phyloP scores from a whole-genome alignment of 2,113 vertebrate genomes.

The Pogonocichla stellata region DNA sequence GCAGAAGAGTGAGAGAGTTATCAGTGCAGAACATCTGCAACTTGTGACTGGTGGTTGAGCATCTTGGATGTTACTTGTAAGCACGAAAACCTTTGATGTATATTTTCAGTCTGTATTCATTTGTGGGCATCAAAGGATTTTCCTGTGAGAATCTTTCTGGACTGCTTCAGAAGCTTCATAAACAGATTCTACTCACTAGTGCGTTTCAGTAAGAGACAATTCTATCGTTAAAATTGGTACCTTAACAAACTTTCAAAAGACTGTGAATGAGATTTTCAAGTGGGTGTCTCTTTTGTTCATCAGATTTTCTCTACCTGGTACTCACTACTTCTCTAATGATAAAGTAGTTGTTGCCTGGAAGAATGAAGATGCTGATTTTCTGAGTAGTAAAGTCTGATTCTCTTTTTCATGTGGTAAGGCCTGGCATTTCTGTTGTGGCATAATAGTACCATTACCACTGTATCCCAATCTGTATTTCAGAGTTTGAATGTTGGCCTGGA shows the following conservation, averaged over 20 bases:
- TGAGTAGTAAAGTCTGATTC: not conserved
- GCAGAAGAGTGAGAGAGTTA: not conserved
- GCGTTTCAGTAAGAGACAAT: not conserved
- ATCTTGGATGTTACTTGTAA: not conserved
- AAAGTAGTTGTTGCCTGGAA: not conserved
- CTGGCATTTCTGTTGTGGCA: not conserved
- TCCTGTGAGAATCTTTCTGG: not conserved
- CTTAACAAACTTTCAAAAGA: not conserved
- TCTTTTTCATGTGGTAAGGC: not conserved
- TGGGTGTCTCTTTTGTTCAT: not conserved
- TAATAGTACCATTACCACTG: not conserved
- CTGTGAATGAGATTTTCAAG: not conserved
- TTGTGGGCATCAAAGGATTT: not conserved
- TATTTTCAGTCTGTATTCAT: not conserved
- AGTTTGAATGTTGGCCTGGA: not conserved
- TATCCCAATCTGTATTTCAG: not conserved
- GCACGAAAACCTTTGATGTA: not conserved
- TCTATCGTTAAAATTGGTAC: rapidly evolving
- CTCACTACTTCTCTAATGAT: not conserved
- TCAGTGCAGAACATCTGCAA: not conserved
- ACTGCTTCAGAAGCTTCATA: not conserved
- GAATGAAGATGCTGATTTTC: not conserved
- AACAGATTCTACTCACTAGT: not conserved
- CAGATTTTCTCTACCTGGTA: not conserved
- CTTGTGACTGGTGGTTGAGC: not conserved